Evolutionary conservation across 2,113 vertebrate genomes (phyloP), one percentile per base, ranked within the genome.

Genomic region (Proterorhinus semilunaris): DNA sequence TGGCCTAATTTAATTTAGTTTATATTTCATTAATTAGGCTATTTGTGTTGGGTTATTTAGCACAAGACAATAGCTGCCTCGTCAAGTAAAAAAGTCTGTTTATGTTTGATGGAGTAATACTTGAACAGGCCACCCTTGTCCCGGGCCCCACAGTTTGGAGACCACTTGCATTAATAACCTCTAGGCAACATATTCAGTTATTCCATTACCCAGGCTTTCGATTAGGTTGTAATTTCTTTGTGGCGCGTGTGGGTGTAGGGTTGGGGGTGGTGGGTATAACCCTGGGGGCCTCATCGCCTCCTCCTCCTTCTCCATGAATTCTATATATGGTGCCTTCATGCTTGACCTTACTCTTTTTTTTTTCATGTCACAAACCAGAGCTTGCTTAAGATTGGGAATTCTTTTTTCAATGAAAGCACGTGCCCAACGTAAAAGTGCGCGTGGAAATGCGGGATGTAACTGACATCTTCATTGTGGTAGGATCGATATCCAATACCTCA

Each of bases 381-480:
- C 65, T 44, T 17, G 45, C 58, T 21, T 80, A 77, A 83, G 54
- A 58, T 54, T 61, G 66, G 36, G 67, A 42, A 62, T 78, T 73
- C 66, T 55, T 15, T 46, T 46, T 68, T 64, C 42, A 72, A 54
- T 71, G 64, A 46, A 67, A 75, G 62, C 48, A 76, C 66, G 73
- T 88, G 83, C 85, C 83, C 68, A 90, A 86, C 69, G 62, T 47
- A 61, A 75, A 58, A 70, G 68, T 62, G 47, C 52, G 70, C 55
- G 49, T 73, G 69, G 67, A 85, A 69, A 87, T 75, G 70, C 83
- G 83, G 63, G 65, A 68, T 72, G 69, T 62, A 75, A 83, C 87
- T 88, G 89, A 91, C 84, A 67, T 88, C 85, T 91, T 87, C 81
- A 89, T 80, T 83, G 83, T 82, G 71, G 63, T 42, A 46, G 8